A percentile compares a stretch with the other conserved stretches of the same genome.
phyloP scores from a whole-genome alignment of 2,113 vertebrate genomes.

The Lophotis ruficrista region DNA sequence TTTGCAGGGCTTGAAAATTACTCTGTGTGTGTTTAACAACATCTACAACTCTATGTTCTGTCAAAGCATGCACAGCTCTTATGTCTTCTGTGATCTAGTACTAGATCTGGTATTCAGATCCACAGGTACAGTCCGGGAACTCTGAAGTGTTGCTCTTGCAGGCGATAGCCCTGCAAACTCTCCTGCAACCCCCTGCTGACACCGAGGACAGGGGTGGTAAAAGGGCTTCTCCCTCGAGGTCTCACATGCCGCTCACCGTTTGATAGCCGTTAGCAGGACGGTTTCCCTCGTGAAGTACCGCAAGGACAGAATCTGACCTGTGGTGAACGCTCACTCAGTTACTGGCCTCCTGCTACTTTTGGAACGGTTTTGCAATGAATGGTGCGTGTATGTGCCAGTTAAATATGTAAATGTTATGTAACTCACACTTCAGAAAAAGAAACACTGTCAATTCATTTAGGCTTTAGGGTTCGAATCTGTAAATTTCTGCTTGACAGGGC shows the following conservation, averaged over 20 bases:
- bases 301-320: background rate
- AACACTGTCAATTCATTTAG: background rate
- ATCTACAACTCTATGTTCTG: background rate
- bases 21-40: background rate
- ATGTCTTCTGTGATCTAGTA: accelerated
- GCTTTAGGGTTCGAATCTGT: background rate
- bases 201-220: accelerated
- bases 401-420: background rate
- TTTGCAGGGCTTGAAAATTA: background rate
- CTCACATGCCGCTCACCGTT: accelerated
- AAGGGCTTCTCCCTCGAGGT: background rate
- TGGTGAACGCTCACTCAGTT: background rate
- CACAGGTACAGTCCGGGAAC: background rate
- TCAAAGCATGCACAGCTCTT: accelerated
- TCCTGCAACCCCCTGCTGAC: too few relatives aligned
- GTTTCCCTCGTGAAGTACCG: background rate
- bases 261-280: accelerated
- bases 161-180: accelerated
- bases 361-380: background rate
- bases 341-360: background rate
- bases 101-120: background rate
- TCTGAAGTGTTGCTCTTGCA: accelerated
- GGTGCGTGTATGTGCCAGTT: accelerated
- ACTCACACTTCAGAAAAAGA: background rate
- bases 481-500: background rate